Conservation (phyloP, 2,113 vertebrate genomes). For the Columbina picui region DNA sequence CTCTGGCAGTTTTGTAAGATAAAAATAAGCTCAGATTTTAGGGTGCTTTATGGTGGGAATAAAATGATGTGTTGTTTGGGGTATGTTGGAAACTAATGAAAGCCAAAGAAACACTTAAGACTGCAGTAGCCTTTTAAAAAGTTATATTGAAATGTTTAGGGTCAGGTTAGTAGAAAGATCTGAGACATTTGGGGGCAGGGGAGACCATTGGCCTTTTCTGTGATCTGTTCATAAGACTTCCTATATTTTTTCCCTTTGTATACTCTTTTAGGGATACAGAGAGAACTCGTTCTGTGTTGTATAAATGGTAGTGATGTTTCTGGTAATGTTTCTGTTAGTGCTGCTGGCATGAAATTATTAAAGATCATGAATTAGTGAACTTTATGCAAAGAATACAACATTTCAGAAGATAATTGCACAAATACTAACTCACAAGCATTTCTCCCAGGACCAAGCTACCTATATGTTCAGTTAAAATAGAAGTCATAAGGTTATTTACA, state of each 20-base stretch:
- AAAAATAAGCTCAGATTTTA: conserved; percentile 7
- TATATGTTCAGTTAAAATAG: neutral
- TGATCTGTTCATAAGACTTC: neutral
- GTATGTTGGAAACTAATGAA: neutral
- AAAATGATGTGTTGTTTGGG: neutral
- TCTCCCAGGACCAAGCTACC: neutral
- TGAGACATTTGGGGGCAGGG: neutral
- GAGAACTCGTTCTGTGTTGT: neutral
- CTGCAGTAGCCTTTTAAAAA: neutral
- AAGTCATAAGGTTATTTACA: neutral
- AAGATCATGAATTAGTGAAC: neutral
- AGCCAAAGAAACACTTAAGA: neutral
- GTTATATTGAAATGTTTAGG: neutral
- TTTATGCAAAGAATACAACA: neutral
- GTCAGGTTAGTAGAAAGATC: neutral
- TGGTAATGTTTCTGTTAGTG: neutral
- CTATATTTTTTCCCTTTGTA: neutral
- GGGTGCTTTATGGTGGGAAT: neutral
- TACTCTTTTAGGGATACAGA: neutral
- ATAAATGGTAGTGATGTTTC: neutral
- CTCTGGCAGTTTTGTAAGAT: neutral
- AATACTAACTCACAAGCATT: neutral
- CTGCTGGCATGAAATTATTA: neutral
- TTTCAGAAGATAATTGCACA: neutral
- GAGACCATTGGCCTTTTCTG: neutral